Conservation (phyloP, 1,140 invertebrate genomes). For the Pectinophora gossypiella region DNA sequence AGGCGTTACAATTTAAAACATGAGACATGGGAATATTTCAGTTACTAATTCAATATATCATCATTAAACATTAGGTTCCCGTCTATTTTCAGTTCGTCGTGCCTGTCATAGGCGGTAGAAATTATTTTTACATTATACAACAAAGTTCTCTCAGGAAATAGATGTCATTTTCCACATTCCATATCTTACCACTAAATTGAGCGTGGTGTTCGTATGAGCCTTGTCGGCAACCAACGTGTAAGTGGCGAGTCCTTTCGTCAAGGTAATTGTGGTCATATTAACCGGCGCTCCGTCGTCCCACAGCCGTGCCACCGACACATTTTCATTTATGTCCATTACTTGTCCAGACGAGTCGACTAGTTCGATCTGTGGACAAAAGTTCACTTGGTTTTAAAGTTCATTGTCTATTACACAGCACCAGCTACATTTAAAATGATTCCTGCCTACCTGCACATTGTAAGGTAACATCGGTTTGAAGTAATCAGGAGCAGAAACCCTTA, state of each 20-base stretch:
- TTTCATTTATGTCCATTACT: slow-evolving; percentile 37
- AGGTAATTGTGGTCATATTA: slow-evolving; percentile 39
- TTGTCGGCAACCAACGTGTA: slow-evolving; percentile 46
- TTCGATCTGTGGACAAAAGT: too few relatives aligned
- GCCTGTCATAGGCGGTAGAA: too few relatives aligned
- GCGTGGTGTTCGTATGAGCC: slow-evolving; percentile 50
- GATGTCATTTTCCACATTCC: too few relatives aligned
- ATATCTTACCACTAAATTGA: slow-evolving; percentile 65
- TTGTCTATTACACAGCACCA: neutral
- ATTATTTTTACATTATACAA: too few relatives aligned
- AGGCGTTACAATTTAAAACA: too few relatives aligned
- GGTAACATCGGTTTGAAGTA: slow-evolving; percentile 92
- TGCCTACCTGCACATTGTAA: slow-evolving; percentile 86
- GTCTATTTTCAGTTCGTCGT: too few relatives aligned
- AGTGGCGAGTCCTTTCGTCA: slow-evolving; percentile 43
- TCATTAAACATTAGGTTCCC: too few relatives aligned
- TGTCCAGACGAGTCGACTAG: slow-evolving; percentile 50
- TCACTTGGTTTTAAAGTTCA: too few relatives aligned
- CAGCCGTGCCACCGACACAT: slow-evolving; percentile 47
- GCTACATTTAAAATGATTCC: slow-evolving; percentile 4
- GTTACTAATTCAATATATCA: too few relatives aligned
- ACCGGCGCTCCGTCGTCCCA: slow-evolving; percentile 63
- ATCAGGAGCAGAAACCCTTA: slow-evolving; percentile 88
- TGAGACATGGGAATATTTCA: too few relatives aligned
- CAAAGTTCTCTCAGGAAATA: too few relatives aligned